Conservation (phyloP, 1,140 invertebrate genomes). For the Oryctes rhinoceros region DNA sequence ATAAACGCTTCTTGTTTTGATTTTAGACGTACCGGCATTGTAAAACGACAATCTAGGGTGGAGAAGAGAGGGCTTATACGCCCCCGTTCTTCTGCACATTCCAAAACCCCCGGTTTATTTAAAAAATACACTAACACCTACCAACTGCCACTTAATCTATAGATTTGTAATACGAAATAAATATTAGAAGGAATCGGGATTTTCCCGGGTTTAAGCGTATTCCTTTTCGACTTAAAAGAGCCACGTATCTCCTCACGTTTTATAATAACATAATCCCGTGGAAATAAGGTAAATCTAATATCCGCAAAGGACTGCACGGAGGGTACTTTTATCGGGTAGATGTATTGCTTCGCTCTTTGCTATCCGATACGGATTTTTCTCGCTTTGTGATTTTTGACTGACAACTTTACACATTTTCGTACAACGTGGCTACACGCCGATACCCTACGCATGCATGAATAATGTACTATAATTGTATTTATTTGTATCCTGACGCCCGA, state of each 20-base stretch:
- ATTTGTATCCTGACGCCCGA: no score
- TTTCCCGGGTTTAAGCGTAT: not conserved
- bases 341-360: conserved; percentile 6
- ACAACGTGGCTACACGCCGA: not conserved
- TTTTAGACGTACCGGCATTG: no score
- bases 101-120: not conserved
- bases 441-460: not conserved
- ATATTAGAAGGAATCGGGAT: not conserved
- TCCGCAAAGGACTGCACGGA: not conserved
- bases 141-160: not conserved
- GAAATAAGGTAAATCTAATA: conserved; percentile 2
- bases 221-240: no score
- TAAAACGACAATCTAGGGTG: no score
- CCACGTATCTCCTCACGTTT: no score
- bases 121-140: not conserved
- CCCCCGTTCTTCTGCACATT: no score
- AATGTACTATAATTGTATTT: no score
- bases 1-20: not conserved
- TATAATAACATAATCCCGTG: conserved; percentile 2
- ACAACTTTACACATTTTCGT: not conserved
- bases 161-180: no score
- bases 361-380: conserved; percentile 4
- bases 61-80: no score
- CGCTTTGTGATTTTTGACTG: not conserved
- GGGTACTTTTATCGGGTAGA: not conserved